Conservation (phyloP, 2,113 vertebrate species). For the Chamaetylas fuelleborni region DNA sequence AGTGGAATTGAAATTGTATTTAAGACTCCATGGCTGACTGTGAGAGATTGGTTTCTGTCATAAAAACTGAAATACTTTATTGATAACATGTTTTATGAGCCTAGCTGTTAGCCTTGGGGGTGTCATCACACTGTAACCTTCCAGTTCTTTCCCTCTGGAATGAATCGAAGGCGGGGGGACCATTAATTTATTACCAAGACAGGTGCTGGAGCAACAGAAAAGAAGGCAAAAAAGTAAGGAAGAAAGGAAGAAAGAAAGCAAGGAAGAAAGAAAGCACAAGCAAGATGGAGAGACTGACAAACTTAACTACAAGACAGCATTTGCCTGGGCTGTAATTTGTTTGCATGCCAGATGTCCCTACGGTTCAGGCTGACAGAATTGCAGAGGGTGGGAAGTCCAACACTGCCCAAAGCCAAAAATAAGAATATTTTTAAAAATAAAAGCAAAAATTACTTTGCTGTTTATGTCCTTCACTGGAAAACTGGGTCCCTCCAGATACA, state of each 20-base stretch:
- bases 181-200: constrained; percentile 47
- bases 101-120: constrained; percentile 21
- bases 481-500: not conserved
- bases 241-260: not conserved
- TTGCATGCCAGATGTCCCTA: not conserved
- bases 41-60: constrained; percentile 50
- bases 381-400: not conserved
- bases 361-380: not conserved
- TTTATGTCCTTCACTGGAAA: constrained; percentile 16
- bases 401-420: not conserved
- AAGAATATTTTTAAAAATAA: not conserved
- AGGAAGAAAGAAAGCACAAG: not conserved
- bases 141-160: constrained; percentile 21
- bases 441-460: not conserved
- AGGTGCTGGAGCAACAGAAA: constrained; percentile 33
- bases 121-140: constrained; percentile 41
- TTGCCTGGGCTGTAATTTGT: not conserved
- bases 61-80: constrained; percentile 61
- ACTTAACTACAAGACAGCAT: not conserved
- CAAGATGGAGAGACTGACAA: not conserved
- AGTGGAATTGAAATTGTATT: constrained; percentile 20
- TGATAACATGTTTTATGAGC: constrained; percentile 50
- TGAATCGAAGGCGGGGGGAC: not conserved
- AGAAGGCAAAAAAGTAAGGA: not conserved
- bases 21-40: constrained; percentile 9